Conservation (phyloP, 2,888 invertebrate genomes). For the Druceiella hillmani region DNA sequence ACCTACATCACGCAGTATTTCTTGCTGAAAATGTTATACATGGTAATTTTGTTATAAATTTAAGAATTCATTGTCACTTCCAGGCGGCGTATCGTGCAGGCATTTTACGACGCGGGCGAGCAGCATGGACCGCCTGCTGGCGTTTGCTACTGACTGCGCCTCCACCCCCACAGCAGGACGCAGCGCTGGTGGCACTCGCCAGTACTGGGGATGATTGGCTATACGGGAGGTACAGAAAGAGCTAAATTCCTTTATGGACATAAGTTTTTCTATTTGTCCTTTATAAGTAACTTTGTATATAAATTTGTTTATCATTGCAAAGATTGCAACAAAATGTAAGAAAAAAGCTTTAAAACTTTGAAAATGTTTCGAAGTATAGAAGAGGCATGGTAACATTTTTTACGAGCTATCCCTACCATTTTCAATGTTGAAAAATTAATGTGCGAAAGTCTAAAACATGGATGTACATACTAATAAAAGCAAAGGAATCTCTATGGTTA, state of each 20-base stretch:
- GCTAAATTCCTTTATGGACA: conserved; percentile 4
- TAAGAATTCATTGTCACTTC: conserved; percentile 2
- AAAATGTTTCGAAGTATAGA: too few relatives aligned
- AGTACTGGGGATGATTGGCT: conserved; percentile 75
- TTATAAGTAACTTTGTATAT: neutral
- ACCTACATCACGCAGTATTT: neutral
- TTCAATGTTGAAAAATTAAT: too few relatives aligned
- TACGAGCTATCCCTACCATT: too few relatives aligned
- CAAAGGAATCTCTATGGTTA: too few relatives aligned
- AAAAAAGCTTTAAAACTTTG: too few relatives aligned
- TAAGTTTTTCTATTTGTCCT: neutral
- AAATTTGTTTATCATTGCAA: neutral
- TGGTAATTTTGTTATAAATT: conserved; percentile 3
- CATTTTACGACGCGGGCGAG: conserved; percentile 62
- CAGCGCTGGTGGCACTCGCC: conserved; percentile 65
- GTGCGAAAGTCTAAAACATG: too few relatives aligned
- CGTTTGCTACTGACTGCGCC: conserved; percentile 60
- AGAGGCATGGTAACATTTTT: too few relatives aligned
- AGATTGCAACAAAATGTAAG: too few relatives aligned
- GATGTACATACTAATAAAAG: too few relatives aligned
- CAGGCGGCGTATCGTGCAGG: conserved; percentile 54
- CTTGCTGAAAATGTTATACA: neutral
- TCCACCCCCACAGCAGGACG: conserved; percentile 61
- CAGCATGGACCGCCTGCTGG: conserved; percentile 78
- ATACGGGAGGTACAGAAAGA: conserved; percentile 57